Base-by-base conservation (phyloP, 2,888 invertebrate genomes). In the Strigamia transsilvanica region DNA sequence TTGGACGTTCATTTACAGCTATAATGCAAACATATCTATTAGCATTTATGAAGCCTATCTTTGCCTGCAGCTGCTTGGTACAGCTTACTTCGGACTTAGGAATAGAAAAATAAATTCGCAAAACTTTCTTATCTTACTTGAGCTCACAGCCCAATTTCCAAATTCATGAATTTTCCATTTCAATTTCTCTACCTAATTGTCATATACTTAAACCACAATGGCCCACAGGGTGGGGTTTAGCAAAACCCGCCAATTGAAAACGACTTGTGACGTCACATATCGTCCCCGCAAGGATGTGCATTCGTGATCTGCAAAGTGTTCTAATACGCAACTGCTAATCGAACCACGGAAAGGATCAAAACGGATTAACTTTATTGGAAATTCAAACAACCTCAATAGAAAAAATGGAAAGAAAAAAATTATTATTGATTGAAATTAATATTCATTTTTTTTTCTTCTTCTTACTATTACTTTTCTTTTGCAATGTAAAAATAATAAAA, bases 101-200 rank as follows among this genome's bases (percentile, higher is more conserved):
- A 73, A 73, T 73, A 73, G 73, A 73, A 73, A 73, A 73, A 73
- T 73, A 73, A 73, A 73, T 73, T 73, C 73, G 73, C 73, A 73
- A 73, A 73, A 73, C 73, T 73, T 73, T 73, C 73, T 73, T 73
- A 73, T 73, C 73, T 73, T 73, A 73, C 73, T 73, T 73, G 73
- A 73, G 73, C 73, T 73, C 73, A 73, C 73, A 73, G 23, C 73
- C 56, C 73, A 73, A 73, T 73, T 73, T 73, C 73, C 73, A 73
- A 73, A 73, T 73, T 73, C 73, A 73, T 73, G 73, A 73, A 73
- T 73, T 73, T 73, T 73, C 73, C 73, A 73, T 73, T 73, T 73
- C 73, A 73, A 73, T 73, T 73, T 73, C 73, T 73, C 73, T 10
- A 73, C 73, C 73, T 73, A 73, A 73, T 73, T 73, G 73, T 73